Percentiles rank a stretch among this genome's conserved stretches.
These are phyloP conservation scores for Ophion costatus DNA, from an alignment of 2,888 invertebrate genomes.

Conservation along the genomic window DNA sequence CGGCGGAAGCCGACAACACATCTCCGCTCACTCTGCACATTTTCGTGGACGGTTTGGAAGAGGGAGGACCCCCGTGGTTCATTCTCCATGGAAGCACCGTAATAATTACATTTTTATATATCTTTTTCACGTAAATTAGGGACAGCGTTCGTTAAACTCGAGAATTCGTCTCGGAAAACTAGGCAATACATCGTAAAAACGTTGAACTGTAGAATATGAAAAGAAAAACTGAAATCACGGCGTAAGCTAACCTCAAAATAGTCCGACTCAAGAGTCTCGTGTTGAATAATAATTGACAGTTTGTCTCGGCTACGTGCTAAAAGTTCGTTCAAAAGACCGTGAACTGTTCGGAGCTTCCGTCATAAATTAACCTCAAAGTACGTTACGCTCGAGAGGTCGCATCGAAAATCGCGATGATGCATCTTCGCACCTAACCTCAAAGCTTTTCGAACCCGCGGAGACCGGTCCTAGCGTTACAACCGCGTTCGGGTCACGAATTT, in stretches of 20 bases:
- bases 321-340: too few relatives aligned
- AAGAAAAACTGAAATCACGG: not conserved
- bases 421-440: not conserved
- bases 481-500: conserved; percentile 29
- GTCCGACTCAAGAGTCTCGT: not conserved
- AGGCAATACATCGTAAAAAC: not conserved
- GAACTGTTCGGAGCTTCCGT: not conserved
- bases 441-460: not conserved
- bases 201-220: not conserved
- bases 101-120: too few relatives aligned
- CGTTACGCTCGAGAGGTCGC: not conserved
- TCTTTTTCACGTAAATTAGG: too few relatives aligned
- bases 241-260: not conserved
- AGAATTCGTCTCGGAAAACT: too few relatives aligned
- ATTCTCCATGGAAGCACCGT: too few relatives aligned
- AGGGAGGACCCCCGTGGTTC: too few relatives aligned
- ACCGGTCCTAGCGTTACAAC: not conserved
- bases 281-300: too few relatives aligned
- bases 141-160: too few relatives aligned
- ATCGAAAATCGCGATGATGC: not conserved
- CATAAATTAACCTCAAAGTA: not conserved
- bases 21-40: too few relatives aligned
- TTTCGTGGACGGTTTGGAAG: too few relatives aligned
- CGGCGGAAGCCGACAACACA: too few relatives aligned
- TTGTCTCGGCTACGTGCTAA: too few relatives aligned